Evolutionary conservation across 2,797 vertebrate species (phyloP).

Genomic region (Argya squamiceps): DNA sequence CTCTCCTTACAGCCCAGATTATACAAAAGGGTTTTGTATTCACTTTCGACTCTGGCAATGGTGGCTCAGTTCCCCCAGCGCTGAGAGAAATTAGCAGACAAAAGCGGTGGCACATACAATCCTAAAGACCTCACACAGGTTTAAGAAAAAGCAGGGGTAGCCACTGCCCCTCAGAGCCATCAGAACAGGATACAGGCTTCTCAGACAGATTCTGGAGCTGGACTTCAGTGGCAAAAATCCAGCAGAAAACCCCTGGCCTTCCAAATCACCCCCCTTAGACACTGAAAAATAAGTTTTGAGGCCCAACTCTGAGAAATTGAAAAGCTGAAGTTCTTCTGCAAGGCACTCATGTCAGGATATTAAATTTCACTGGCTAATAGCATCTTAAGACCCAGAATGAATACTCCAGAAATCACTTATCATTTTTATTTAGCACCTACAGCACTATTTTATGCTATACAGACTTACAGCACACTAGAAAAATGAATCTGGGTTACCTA

Average conservation of each 20-base stretch:
- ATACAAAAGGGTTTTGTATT: conserved; percentile 42
- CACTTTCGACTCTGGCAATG: not conserved
- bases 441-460: not conserved
- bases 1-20: not conserved
- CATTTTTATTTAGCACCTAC: not conserved
- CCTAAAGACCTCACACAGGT: not conserved
- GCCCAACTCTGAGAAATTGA: not conserved
- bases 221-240: not conserved
- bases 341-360: not conserved
- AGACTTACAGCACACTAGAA: not conserved
- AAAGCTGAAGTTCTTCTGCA: not conserved
- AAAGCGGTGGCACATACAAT: not conserved
- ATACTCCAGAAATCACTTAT: not conserved
- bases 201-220: not conserved
- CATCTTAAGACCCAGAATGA: not conserved
- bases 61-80: not conserved
- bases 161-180: not conserved
- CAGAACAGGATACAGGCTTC: not conserved
- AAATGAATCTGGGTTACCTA: not conserved
- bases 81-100: conserved; percentile 3
- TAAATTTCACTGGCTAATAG: not conserved
- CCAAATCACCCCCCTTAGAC: not conserved
- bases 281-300: not conserved
- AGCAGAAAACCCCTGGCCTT: not conserved
- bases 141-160: not conserved